Evolutionary conservation across 1,140 invertebrate genomes (phyloP).

Genomic region (Diorhabda elongata): DNA sequence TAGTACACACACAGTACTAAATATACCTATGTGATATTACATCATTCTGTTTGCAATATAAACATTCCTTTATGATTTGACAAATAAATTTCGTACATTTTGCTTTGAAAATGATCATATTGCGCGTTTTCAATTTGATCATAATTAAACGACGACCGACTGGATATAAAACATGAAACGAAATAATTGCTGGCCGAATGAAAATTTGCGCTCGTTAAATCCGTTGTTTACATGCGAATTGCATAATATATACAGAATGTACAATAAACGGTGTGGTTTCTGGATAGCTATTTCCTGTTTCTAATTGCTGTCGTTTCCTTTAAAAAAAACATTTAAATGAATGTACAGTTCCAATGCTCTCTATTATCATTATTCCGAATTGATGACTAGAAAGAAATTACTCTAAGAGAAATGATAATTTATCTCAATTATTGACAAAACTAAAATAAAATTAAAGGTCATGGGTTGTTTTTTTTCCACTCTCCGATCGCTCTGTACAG

Average conservation of each 20-base stretch:
- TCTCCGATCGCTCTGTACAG: too few species aligned
- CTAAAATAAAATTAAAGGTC: too few species aligned
- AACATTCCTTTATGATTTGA: slow-evolving; percentile 44
- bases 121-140: slow-evolving; percentile 39
- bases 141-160: slow-evolving; percentile 39
- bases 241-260: background rate
- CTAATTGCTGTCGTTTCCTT: too few species aligned
- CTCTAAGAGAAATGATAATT: too few species aligned
- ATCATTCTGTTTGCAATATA: slow-evolving; percentile 37
- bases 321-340: too few species aligned
- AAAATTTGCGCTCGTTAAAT: background rate
- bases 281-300: too few species aligned
- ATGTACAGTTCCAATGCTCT: too few species aligned
- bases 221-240: background rate
- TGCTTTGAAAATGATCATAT: slow-evolving; percentile 38
- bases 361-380: too few species aligned
- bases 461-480: too few species aligned
- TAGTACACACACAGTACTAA: slow-evolving; percentile 40
- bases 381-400: too few species aligned
- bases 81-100: slow-evolving; percentile 43
- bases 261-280: background rate
- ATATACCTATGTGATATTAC: slow-evolving; percentile 43
- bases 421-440: too few species aligned
- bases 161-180: slow-evolving; percentile 35
- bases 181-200: slow-evolving; percentile 25